These are phyloP conservation scores for Pardalotus punctatus DNA, from an alignment of 2,113 vertebrate genomes.

Conservation along the genomic window DNA sequence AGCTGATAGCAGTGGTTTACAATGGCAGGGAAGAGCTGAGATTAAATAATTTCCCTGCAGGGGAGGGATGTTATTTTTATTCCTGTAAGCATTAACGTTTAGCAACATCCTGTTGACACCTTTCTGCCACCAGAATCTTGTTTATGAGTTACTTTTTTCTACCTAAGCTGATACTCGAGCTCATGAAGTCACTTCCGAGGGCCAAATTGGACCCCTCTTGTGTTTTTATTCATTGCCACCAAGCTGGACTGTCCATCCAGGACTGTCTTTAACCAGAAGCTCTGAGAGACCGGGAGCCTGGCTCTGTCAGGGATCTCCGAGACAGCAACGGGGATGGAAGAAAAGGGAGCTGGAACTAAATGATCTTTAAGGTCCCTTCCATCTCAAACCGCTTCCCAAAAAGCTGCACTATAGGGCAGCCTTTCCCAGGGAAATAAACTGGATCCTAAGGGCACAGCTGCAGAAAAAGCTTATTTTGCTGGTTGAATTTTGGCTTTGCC, in stretches of 20 bases:
- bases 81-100: neutral
- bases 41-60: slow-evolving; percentile 59
- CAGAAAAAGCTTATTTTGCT: neutral
- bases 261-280: neutral
- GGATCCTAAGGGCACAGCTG: neutral
- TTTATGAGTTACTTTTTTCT: neutral
- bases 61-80: slow-evolving; percentile 61
- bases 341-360: neutral
- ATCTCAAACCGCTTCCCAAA: neutral
- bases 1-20: slow-evolving; percentile 8
- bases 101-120: slow-evolving; percentile 58
- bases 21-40: slow-evolving; percentile 49
- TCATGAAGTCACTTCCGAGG: neutral
- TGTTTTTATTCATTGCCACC: neutral
- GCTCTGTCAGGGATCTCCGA: neutral
- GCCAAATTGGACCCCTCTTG: neutral
- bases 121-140: neutral
- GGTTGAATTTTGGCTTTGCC: neutral
- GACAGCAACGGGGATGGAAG: neutral
- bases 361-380: neutral
- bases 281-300: neutral
- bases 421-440: neutral
- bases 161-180: neutral
- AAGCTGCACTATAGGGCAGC: neutral
- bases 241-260: neutral